A percentile compares a stretch with the other conserved stretches of the same genome.
These are phyloP conservation scores for Drosophila rufa DNA, from an alignment of 1,140 invertebrate genomes.

Conservation along the genomic window DNA sequence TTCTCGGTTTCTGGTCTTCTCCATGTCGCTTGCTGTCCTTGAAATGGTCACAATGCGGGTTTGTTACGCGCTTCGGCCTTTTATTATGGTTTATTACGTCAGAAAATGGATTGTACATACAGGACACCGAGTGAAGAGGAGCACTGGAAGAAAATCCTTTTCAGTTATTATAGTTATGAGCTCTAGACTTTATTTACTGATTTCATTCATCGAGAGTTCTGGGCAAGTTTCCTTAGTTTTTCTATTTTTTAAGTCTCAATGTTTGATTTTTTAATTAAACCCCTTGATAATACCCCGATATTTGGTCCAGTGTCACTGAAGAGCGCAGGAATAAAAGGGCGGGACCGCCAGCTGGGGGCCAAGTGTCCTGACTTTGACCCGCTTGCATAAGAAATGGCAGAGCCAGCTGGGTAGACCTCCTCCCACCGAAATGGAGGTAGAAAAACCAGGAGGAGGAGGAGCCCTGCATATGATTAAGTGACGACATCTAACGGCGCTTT, in stretches of 20 bases:
- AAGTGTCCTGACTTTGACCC: constrained; percentile 68
- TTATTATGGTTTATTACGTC: constrained; percentile 77
- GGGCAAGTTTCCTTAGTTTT: too few species aligned
- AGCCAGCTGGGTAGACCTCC: constrained; percentile 3
- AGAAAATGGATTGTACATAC: constrained; percentile 35
- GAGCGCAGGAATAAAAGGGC: background rate
- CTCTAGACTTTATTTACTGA: too few species aligned
- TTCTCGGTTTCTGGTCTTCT: background rate
- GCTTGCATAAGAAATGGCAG: constrained; percentile 63
- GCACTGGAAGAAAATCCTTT: background rate
- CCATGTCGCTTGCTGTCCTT: constrained; percentile 47
- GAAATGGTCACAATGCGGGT: constrained; percentile 63
- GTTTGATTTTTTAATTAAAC: too few species aligned
- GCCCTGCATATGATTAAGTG: constrained; percentile 39
- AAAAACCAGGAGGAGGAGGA: background rate
- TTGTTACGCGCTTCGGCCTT: constrained; percentile 50
- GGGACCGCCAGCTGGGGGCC: constrained; percentile 45
- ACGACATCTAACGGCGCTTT: constrained; percentile 20
- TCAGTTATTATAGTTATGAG: too few species aligned
- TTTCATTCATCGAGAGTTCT: too few species aligned
- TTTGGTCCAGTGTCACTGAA: background rate
- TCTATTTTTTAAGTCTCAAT: too few species aligned
- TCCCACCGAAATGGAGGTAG: background rate
- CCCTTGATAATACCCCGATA: too few species aligned
- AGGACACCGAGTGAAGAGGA: background rate